These are phyloP conservation scores for Cheilosia variabilis DNA, from an alignment of 2,888 invertebrate species.

Conservation along the genomic window DNA sequence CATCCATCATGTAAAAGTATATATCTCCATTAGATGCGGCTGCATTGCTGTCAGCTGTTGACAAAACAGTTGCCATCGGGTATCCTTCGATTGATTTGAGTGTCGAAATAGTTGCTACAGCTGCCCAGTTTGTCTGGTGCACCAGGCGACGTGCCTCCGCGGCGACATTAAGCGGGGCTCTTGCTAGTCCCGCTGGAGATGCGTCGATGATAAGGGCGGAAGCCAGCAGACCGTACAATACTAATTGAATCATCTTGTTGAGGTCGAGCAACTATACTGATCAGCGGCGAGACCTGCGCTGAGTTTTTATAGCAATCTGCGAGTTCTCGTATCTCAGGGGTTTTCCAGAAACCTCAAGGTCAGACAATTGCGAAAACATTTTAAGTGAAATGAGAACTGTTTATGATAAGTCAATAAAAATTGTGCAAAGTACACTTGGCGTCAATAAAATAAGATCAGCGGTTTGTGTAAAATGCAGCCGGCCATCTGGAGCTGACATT, in stretches of 20 bases:
- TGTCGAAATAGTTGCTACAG: constrained; percentile 54
- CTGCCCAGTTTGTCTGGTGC: constrained; percentile 62
- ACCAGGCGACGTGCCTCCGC: constrained; percentile 57
- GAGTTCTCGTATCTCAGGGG: neutral
- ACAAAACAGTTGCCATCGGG: constrained; percentile 51
- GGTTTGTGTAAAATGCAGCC: no score
- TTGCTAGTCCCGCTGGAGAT: neutral
- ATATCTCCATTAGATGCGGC: constrained; percentile 45
- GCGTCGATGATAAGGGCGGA: constrained; percentile 32
- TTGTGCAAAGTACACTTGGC: no score
- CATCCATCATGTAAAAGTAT: constrained; percentile 45
- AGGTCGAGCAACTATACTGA: constrained; percentile 41
- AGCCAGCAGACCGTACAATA: constrained; percentile 32
- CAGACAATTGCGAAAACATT: neutral
- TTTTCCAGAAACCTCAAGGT: neutral
- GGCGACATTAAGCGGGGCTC: constrained; percentile 15
- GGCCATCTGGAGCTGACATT: no score
- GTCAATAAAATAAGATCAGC: no score
- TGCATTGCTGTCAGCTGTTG: constrained; percentile 56
- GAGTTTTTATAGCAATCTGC: constrained; percentile 45
- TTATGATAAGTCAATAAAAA: no score
- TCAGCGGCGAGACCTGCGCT: neutral
- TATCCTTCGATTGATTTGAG: constrained; percentile 3
- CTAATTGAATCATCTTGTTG: constrained; percentile 59
- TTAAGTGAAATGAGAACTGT: no score